A percentile compares a stretch with the other conserved stretches of the same genome.
phyloP scores from a whole-genome alignment of 1,140 invertebrate species.

The Camponotus pennsylvanicus region DNA sequence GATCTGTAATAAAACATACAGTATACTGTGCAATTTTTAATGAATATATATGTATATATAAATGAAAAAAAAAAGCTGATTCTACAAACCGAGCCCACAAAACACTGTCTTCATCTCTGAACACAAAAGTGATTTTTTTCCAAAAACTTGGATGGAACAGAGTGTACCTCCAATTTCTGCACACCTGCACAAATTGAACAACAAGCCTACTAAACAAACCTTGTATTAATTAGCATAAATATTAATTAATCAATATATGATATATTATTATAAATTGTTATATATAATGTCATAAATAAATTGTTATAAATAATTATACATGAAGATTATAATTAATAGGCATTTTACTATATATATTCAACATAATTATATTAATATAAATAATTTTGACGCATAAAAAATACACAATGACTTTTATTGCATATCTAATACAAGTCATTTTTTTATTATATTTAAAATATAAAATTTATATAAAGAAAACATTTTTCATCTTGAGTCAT shows the following conservation, averaged over 20 bases:
- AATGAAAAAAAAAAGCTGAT: not conserved
- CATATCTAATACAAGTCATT: not conserved
- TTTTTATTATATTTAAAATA: not conserved
- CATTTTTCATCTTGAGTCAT: not conserved
- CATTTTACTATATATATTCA: too few relatives aligned
- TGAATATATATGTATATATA: not conserved
- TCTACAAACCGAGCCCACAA: slow-evolving; percentile 81
- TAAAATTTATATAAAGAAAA: not conserved
- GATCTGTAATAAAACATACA: slow-evolving; percentile 71
- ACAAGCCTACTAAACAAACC: not conserved
- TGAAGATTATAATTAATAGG: not conserved
- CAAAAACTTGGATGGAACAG: slow-evolving; percentile 89
- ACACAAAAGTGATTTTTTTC: slow-evolving; percentile 85
- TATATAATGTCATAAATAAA: too few relatives aligned
- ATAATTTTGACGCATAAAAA: too few relatives aligned
- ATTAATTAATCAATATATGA: not conserved
- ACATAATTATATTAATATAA: too few relatives aligned
- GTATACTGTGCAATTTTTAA: not conserved
- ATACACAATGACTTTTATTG: too few relatives aligned
- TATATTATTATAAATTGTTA: slow-evolving; percentile 1
- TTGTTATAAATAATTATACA: not conserved
- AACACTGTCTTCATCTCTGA: slow-evolving; percentile 83
- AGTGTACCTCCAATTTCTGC: slow-evolving; percentile 88
- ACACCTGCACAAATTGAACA: slow-evolving; percentile 79
- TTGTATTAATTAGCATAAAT: slow-evolving; percentile 15